phyloP scores from a whole-genome alignment of 2,797 vertebrate species.

The Pantherophis vulpinus region DNA sequence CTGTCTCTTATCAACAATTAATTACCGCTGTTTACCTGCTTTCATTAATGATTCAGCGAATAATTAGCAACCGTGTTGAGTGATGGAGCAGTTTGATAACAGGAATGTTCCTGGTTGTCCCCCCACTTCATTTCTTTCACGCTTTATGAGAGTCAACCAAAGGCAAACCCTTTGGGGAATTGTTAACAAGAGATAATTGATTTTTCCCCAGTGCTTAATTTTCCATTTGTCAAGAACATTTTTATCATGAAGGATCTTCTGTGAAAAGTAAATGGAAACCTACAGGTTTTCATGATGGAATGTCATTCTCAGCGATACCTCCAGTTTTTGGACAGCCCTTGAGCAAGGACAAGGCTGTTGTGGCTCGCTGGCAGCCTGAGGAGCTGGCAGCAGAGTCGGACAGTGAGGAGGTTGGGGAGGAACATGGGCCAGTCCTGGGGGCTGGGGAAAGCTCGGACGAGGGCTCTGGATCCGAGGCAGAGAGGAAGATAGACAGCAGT shows the following conservation, averaged over 20 bases:
- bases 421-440: no score
- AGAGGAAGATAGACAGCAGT: no score
- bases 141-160: constrained; percentile 53
- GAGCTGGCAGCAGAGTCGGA: no score
- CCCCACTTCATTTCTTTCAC: background rate
- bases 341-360: background rate
- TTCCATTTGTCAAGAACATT: constrained; percentile 28
- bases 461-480: no score
- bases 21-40: constrained; percentile 45
- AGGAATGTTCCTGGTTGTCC: constrained; percentile 22
- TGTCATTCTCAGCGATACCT: background rate
- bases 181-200: constrained; percentile 52
- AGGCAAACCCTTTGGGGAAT: constrained; percentile 34
- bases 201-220: constrained; percentile 51
- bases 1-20: constrained; percentile 55
- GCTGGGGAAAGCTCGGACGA: no score
- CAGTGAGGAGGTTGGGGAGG: no score
- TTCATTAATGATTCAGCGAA: constrained; percentile 48
- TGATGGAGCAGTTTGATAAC: constrained; percentile 40
- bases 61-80: constrained; percentile 36
- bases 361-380: no score
- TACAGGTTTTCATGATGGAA: background rate
- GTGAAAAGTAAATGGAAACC: constrained; percentile 4
- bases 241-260: constrained; percentile 25
- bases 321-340: background rate